Evolutionary conservation across 2,113 vertebrate species (phyloP), one percentile per base, ranked within the genome.

Genomic region (Malurus alboscapulatus): DNA sequence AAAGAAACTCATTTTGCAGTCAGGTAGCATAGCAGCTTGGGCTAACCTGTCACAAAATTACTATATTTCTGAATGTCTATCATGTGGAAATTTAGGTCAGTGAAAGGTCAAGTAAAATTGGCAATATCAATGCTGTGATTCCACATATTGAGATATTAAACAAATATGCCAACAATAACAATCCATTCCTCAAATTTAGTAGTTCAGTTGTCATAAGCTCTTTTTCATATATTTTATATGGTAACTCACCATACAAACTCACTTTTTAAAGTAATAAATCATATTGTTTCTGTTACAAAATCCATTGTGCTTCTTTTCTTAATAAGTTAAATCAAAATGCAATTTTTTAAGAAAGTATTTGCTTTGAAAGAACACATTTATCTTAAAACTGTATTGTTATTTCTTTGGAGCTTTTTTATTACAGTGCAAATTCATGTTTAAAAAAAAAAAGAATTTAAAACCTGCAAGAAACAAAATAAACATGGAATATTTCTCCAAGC

Each of bases 111-210:
- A 77, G 58, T 69, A 97, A 96, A 96, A 90, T 96, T 92, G 95
- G 66, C 84, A 94, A 91, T 72, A 94, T 92, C 62, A 95, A 92
- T 88, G 58, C 30, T 84, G 17, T 62, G 42, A 65, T 74, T 95
- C 54, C 68, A 94, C 82, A 82, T 87, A 91, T 91, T 87, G 95
- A 96, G 69, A 42, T 93, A 90, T 73, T 96, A 94, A 97, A 97
- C 44, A 32, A 90, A 76, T 84, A 32, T 96, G 83, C 51, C 90
- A 93, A 93, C 81, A 96, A 55, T 36, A 71, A 45, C 48, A 89
- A 93, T 87, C 18, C 7, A 94, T 92, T 84, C 74, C 81, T 91
- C 84, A 72, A 94, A 85, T 92, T 57, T 94, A 95, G 50, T 92
- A 13, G 16, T 75, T 69, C 38, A 73, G 18, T 45, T 92, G 32